Conservation (phyloP, 2,113 vertebrate species). For the Sturnus vulgaris region DNA sequence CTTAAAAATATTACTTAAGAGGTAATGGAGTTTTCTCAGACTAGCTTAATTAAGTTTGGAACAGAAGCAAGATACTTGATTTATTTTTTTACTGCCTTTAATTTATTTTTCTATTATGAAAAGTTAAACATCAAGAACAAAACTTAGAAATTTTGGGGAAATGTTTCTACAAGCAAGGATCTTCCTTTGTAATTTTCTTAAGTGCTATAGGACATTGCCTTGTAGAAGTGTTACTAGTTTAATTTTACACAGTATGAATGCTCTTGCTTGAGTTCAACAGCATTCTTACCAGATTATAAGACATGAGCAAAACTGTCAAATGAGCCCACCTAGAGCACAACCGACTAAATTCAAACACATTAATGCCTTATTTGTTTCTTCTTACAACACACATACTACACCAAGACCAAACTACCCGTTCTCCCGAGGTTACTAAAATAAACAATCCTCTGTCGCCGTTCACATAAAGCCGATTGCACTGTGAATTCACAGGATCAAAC, state of each 20-base stretch:
- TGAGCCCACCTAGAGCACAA: neutral
- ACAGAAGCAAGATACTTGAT: neutral
- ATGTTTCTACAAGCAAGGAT: neutral
- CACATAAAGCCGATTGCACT: neutral
- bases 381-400: neutral
- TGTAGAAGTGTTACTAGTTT: neutral
- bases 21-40: neutral
- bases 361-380: neutral
- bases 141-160: neutral
- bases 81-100: neutral
- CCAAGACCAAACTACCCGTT: neutral
- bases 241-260: neutral
- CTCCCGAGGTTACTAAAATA: neutral
- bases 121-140: neutral
- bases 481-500: rapidly evolving
- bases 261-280: neutral
- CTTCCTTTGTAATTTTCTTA: neutral
- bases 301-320: neutral
- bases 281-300: neutral
- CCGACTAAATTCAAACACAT: neutral
- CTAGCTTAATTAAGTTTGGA: neutral
- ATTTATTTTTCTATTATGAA: neutral
- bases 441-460: rapidly evolving
- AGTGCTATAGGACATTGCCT: neutral
- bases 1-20: neutral